Evolutionary conservation across 2,797 vertebrate genomes (phyloP), one percentile per base, ranked within the genome.

Genomic region (Xenentodon cancila): DNA sequence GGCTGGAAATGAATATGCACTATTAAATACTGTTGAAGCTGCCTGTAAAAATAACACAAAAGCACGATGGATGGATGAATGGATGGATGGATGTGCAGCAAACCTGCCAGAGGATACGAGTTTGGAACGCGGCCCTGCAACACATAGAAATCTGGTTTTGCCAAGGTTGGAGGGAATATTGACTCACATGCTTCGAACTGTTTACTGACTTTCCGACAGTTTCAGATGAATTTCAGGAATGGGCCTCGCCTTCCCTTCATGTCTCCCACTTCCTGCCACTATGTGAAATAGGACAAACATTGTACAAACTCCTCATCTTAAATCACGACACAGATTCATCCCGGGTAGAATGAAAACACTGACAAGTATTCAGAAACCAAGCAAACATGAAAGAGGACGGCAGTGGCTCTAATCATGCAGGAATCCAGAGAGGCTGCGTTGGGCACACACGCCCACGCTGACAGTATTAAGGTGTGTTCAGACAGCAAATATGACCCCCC

Each of bases 191-290:
- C 61, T 66, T 70, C 50, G 69, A 55, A 67, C 82, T n/a, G n/a
- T 59, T 64, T 67, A 48, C 53, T 67, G 59, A n/a, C n/a, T 69
- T 90, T 87, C 90, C 90, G 90, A 87, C 72, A 69, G 74, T 79
- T 84, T 85, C 81, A 90, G 85, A 86, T 91, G 88, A 87, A 91
- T 88, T 88, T 90, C 80, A 89, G 86, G 86, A 91, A 91, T 90
- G 86, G 77, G 71, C 81, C 86, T 81, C 75, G 49, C 77, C 79
- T 78, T 68, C 63, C 64, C 48, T 57, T 60, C 52, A 53, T 65
- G 71, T 62, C 74, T 73, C 77, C 79, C 59, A 67, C 57, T 77
- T 86, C 80, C 74, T 84, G 59, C 64, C 46, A n/a, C 69, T 76
- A 73, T 73, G 77, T 66, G 60, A 85, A 77, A 84, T 44, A 68